Evolutionary conservation across 2,113 vertebrate species (phyloP), one percentile per base, ranked within the genome.

Genomic region (Anarhynchus alexandrinus): DNA sequence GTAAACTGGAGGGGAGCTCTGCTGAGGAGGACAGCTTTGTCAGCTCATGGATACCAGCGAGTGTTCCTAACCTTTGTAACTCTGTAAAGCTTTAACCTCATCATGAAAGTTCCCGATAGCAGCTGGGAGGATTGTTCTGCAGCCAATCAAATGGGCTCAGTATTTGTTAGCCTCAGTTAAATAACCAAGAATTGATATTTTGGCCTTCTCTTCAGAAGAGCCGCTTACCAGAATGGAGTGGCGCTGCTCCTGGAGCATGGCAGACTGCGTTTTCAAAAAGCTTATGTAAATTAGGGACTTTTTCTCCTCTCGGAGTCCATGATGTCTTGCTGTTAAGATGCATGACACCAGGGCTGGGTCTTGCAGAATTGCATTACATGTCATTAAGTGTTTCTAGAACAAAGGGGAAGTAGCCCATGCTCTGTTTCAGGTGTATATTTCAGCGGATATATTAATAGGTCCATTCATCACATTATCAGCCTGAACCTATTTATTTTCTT

Each of bases 31-130:
- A 59, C 65, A 92, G 92, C 96, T 95, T 88, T 79, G 96, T 96
- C 94, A 95, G 95, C 93, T 64, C 7, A 1, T 15, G 84, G 84
- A 15, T 49, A 55, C 67, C 93, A 67, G 71, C 55, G 88, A 81
- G 94, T 30, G 92, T 62, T 82, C 91, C 94, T 86, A 94, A 97
- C 95, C 95, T 95, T 97, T 97, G 95, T 94, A 42, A 91, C 96
- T 59, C 95, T 97, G 97, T 91, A 92, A 94, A 96, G 95, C 95
- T 97, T 94, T 97, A 95, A 97, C 94, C 93, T 94, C 83, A 0
- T 69, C 89, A 49, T 65, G 96, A 97, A 97, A 65, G 87, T 84
- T 95, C 96, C 94, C 42, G 96, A 94, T 36, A 91, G 96, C 88
- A 43, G 93, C 86, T 84, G 94, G 96, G 94, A 95, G 96, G 94